A percentile compares a stretch with the other conserved stretches of the same genome.
These are phyloP conservation scores for Ictalurus furcatus DNA, from an alignment of 2,113 vertebrate species.

Conservation along the genomic window DNA sequence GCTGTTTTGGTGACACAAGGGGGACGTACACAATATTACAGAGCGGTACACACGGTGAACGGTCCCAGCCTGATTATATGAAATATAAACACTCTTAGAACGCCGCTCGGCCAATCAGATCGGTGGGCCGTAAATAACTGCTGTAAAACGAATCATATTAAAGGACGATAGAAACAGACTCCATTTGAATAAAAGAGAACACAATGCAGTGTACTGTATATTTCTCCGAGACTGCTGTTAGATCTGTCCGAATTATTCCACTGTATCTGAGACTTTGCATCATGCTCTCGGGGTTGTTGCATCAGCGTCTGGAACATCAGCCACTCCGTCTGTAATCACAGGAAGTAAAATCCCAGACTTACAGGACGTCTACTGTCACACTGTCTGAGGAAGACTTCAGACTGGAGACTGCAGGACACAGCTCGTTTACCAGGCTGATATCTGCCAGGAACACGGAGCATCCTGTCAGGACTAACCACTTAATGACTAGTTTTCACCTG, in stretches of 20 bases:
- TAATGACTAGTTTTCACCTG: background rate
- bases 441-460: background rate
- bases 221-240: background rate
- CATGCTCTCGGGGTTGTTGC: conserved; percentile 10
- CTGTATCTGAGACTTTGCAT: background rate
- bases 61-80: background rate
- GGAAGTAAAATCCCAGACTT: background rate
- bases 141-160: background rate
- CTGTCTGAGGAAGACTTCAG: background rate
- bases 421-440: background rate
- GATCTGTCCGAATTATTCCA: background rate
- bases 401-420: background rate
- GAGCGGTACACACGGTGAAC: background rate
- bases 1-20: too few species aligned
- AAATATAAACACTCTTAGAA: background rate
- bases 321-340: background rate
- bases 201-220: background rate
- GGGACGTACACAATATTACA: too few species aligned
- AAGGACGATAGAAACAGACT: background rate
- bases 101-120: background rate
- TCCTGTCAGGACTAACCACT: background rate
- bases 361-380: background rate
- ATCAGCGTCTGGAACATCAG: conserved; percentile 15
- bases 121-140: too few species aligned
- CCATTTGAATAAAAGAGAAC: background rate